These are phyloP conservation scores for Apeltes quadracus DNA, from an alignment of 2,113 vertebrate species.

Conservation along the genomic window DNA sequence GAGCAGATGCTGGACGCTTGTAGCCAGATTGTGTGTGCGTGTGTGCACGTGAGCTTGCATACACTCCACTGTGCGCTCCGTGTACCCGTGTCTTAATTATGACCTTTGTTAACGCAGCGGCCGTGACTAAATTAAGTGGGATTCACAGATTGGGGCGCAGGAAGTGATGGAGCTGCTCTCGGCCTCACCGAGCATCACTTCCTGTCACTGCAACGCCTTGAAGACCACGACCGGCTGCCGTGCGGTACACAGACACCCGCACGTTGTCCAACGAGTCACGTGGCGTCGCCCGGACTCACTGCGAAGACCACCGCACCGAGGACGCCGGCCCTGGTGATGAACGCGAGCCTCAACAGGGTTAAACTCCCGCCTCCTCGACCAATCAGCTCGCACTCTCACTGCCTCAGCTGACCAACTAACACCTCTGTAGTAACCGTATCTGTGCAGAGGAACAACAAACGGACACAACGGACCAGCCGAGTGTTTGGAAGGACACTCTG, in stretches of 20 bases:
- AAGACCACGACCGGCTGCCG: background rate
- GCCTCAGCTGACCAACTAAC: background rate
- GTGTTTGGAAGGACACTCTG: too few species aligned
- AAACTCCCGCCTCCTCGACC: constrained; percentile 27
- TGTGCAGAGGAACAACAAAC: too few species aligned
- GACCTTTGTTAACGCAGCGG: background rate
- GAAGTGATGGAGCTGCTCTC: background rate
- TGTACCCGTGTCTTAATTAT: background rate
- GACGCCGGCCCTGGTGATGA: constrained; percentile 50
- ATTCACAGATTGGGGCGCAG: too few species aligned
- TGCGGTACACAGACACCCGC: too few species aligned
- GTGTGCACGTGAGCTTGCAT: background rate
- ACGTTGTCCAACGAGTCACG: constrained; percentile 10
- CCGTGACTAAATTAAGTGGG: too few species aligned
- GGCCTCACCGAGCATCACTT: background rate
- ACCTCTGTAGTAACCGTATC: too few species aligned
- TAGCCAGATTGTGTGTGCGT: background rate
- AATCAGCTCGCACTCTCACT: constrained; percentile 31
- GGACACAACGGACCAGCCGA: too few species aligned
- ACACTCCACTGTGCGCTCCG: background rate
- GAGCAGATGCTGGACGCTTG: background rate
- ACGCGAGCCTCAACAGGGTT: constrained; percentile 67
- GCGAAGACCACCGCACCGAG: constrained; percentile 44
- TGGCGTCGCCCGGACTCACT: constrained; percentile 8
- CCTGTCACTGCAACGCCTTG: background rate